Percentiles rank a stretch among this genome's conserved stretches.
Evolutionary conservation across 2,113 vertebrate genomes (phyloP).

Genomic region (Gavia stellata): DNA sequence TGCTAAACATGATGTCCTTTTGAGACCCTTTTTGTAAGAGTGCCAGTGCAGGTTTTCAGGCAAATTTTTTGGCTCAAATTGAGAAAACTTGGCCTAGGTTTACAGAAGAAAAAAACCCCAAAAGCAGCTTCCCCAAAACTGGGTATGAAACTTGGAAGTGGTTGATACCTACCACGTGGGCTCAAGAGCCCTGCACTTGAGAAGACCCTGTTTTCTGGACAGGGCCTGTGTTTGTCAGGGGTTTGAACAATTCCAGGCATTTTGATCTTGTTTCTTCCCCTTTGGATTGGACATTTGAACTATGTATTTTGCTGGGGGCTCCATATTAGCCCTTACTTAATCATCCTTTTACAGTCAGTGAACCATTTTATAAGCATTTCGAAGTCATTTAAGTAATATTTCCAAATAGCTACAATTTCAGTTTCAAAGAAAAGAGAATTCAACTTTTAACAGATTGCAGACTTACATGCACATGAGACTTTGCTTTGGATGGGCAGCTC

Average conservation of each 20-base stretch:
- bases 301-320: neutral
- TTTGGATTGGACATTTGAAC: neutral
- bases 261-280: neutral
- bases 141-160: neutral
- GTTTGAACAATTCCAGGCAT: neutral
- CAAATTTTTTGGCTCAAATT: neutral
- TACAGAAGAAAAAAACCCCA: neutral
- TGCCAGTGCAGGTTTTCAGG: neutral
- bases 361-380: neutral
- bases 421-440: neutral
- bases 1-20: neutral
- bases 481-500: neutral
- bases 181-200: neutral
- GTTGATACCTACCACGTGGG: neutral
- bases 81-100: neutral
- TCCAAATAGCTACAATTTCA: neutral
- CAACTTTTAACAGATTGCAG: neutral
- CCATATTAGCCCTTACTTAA: neutral
- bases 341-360: neutral
- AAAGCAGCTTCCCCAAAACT: neutral
- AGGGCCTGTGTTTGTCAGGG: rapidly evolving
- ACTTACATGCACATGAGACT: neutral
- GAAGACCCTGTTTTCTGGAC: neutral
- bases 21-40: neutral
- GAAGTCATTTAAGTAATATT: neutral